phyloP scores from a whole-genome alignment of 2,113 vertebrate species.

The Cyphomyrus plagiostoma region DNA sequence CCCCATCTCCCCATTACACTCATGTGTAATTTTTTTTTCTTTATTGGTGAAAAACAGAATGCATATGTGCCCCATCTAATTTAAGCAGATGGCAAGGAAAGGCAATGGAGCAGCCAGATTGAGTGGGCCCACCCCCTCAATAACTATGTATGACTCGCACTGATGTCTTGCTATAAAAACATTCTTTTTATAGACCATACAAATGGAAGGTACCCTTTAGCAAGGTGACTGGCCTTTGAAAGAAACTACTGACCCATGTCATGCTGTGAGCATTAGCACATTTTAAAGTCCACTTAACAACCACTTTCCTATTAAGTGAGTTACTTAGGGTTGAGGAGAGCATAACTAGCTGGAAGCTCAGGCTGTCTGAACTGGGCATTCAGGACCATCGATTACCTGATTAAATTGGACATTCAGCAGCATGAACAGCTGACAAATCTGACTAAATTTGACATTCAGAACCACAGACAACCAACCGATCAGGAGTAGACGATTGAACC shows the following conservation, averaged over 20 bases:
- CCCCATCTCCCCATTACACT: background rate
- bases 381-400: background rate
- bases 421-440: background rate
- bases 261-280: background rate
- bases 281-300: background rate
- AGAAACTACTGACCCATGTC: background rate
- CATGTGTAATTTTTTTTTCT: background rate
- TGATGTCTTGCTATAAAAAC: background rate
- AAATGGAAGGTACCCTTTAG: background rate
- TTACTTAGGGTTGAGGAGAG: background rate
- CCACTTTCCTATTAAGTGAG: background rate
- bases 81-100: background rate
- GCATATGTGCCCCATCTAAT: background rate
- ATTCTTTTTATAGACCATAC: background rate
- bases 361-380: background rate
- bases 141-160: background rate
- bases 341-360: background rate
- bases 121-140: background rate
- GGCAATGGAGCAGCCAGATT: background rate
- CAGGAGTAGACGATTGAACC: background rate
- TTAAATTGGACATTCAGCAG: background rate
- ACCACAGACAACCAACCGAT: background rate
- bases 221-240: conserved; percentile 1
- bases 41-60: background rate
- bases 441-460: background rate